phyloP scores from a whole-genome alignment of 2,113 vertebrate species.

The Brachyhypopomus gauderio region DNA sequence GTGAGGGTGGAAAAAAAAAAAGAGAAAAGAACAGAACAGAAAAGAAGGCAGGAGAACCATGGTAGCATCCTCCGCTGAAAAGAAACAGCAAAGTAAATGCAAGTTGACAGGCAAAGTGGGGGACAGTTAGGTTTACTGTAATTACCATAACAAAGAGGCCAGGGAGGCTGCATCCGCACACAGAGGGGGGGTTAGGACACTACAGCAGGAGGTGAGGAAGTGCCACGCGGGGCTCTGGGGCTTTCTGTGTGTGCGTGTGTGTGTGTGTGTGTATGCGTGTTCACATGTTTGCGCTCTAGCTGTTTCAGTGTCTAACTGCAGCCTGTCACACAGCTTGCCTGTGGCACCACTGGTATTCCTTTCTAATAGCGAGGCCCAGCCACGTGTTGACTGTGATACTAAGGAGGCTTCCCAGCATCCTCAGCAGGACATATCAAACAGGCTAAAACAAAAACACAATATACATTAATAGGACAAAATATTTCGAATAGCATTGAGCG shows the following conservation, averaged over 20 bases:
- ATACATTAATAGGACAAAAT: neutral
- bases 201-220: constrained; percentile 77
- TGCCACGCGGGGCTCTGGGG: constrained; percentile 65
- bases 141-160: constrained; percentile 79
- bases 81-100: constrained; percentile 74
- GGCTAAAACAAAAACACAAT: neutral
- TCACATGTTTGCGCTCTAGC: neutral
- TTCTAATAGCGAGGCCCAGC: neutral
- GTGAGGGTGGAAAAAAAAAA: neutral
- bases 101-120: constrained; percentile 78
- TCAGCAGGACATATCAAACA: neutral
- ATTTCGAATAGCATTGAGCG: too few species aligned
- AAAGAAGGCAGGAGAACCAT: constrained; percentile 63
- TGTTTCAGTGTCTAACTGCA: neutral
- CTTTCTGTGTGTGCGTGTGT: constrained; percentile 41
- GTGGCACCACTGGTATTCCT: neutral
- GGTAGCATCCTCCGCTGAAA: constrained; percentile 66
- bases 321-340: neutral
- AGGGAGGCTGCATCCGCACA: constrained; percentile 67
- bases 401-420: neutral
- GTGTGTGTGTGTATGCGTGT: constrained; percentile 31
- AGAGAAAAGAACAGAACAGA: constrained; percentile 61
- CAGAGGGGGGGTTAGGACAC: constrained; percentile 70
- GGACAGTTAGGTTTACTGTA: constrained; percentile 76
- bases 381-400: neutral